Percentiles rank a stretch among this genome's conserved stretches.
Evolutionary conservation across 1,140 invertebrate species (phyloP).

Genomic region (Gonatopus flavifemur): DNA sequence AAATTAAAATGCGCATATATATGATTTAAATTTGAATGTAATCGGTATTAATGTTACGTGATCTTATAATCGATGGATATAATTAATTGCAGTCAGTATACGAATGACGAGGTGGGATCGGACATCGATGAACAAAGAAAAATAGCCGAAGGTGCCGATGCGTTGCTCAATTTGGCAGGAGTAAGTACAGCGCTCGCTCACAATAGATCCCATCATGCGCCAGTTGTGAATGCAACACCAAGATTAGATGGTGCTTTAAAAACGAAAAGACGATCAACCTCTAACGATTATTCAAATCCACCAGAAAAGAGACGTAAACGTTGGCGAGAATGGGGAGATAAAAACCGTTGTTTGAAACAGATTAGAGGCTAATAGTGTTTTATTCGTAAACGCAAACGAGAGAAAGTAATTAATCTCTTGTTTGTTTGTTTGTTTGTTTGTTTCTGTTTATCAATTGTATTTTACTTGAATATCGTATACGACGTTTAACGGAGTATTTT

Average conservation of each 20-base stretch:
- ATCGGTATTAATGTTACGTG: neutral
- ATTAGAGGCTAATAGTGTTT: slow-evolving; percentile 49
- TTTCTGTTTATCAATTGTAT: too few relatives aligned
- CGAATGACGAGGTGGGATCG: slow-evolving; percentile 31
- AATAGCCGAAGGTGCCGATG: slow-evolving; percentile 78
- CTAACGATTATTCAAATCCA: slow-evolving; percentile 40
- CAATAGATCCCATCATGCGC: slow-evolving; percentile 27
- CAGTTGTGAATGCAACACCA: slow-evolving; percentile 20
- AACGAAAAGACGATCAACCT: slow-evolving; percentile 37
- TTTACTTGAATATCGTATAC: too few relatives aligned
- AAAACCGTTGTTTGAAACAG: slow-evolving; percentile 48
- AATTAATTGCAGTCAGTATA: slow-evolving; percentile 33
- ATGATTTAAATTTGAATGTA: neutral
- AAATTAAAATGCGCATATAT: slow-evolving; percentile 7
- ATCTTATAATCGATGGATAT: neutral
- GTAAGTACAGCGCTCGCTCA: slow-evolving; percentile 53
- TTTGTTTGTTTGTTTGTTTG: too few relatives aligned
- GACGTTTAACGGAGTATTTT: slow-evolving; percentile 37
- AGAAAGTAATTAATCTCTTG: too few relatives aligned
- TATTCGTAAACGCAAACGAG: neutral
- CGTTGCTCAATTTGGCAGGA: slow-evolving; percentile 73
- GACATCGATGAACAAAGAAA: slow-evolving; percentile 74
- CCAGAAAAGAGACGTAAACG: slow-evolving; percentile 45
- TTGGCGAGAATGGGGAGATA: slow-evolving; percentile 50
- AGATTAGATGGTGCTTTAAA: slow-evolving; percentile 32